Evolutionary conservation across 1,140 invertebrate species (phyloP).

Genomic region (Hyles euphorbiae): DNA sequence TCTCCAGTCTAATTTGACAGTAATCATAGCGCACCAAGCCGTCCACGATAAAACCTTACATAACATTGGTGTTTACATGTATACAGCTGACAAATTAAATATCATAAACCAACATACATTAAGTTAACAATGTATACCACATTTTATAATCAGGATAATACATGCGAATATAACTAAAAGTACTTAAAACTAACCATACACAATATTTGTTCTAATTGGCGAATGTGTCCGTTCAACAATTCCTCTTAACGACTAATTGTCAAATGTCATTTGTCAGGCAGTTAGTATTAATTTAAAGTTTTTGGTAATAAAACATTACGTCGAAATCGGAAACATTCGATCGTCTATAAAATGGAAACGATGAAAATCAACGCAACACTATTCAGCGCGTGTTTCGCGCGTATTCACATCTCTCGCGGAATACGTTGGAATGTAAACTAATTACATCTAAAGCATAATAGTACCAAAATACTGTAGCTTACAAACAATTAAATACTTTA

Average conservation of each 20-base stretch:
- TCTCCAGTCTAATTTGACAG: constrained; percentile 66
- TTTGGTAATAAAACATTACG: constrained; percentile 36
- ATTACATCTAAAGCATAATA: constrained; percentile 56
- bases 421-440: constrained; percentile 64
- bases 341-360: constrained; percentile 21
- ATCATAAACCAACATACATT: not conserved
- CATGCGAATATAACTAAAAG: constrained; percentile 29
- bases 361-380: constrained; percentile 24
- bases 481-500: constrained; percentile 57
- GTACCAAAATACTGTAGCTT: constrained; percentile 55
- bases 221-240: constrained; percentile 32
- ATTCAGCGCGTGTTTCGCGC: constrained; percentile 13
- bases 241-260: constrained; percentile 31
- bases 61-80: constrained; percentile 36
- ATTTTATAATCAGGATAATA: constrained; percentile 11
- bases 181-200: constrained; percentile 41
- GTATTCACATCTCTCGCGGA: constrained; percentile 24
- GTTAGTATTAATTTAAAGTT: constrained; percentile 49
- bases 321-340: no score
- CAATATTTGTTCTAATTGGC: constrained; percentile 40
- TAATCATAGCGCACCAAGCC: constrained; percentile 50
- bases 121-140: not conserved
- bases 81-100: constrained; percentile 28
- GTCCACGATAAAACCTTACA: constrained; percentile 36
- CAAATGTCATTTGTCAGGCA: constrained; percentile 56